Conservation (phyloP, 2,113 vertebrate species). For the Merops nubicus region DNA sequence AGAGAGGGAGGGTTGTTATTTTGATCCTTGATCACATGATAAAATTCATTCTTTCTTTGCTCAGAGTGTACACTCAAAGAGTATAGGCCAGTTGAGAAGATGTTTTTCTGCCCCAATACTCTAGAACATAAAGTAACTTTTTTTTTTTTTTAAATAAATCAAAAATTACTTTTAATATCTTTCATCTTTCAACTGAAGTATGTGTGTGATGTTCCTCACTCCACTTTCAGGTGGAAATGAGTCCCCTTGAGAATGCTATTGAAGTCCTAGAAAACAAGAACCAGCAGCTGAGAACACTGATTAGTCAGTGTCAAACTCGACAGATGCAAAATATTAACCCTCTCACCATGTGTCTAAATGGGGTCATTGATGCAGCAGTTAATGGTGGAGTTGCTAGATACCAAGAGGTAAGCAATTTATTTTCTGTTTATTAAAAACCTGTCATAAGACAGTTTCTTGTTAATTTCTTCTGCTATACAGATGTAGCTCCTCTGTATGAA, state of each 20-base stretch:
- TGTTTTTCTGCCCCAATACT: not conserved
- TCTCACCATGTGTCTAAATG: constrained; percentile 98
- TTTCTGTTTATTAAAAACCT: not conserved
- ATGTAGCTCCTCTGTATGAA: not conserved
- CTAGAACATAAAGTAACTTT: not conserved
- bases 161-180: not conserved
- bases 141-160: not conserved
- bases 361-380: constrained; percentile 97
- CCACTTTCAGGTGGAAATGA: constrained; percentile 92
- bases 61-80: not conserved
- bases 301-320: constrained; percentile 92
- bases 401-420: constrained; percentile 85
- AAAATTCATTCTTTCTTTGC: not conserved
- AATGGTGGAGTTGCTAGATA: constrained; percentile 97
- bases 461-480: not conserved
- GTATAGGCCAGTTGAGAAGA: not conserved
- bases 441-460: not conserved
- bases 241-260: constrained; percentile 96
- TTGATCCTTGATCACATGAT: not conserved
- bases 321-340: constrained; percentile 99
- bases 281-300: constrained; percentile 91
- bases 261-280: constrained; percentile 99
- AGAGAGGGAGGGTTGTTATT: not conserved
- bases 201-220: not conserved
- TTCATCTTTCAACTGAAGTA: not conserved